Percentiles rank a stretch among this genome's conserved stretches.
phyloP scores from a whole-genome alignment of 2,113 vertebrate species.

The Lonchura striata region DNA sequence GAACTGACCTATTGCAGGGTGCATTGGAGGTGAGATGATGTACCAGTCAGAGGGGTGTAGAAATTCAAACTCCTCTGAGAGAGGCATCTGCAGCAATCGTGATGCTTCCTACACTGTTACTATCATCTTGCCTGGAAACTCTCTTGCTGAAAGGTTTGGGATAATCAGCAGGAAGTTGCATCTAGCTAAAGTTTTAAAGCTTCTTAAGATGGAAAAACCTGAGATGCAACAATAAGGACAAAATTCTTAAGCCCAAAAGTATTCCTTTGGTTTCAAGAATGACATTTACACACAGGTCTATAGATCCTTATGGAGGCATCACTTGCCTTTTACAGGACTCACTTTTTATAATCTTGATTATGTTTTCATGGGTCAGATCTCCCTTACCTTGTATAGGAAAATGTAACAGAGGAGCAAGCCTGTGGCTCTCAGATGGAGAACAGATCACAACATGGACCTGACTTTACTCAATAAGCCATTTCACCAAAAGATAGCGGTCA shows the following conservation, averaged over 20 bases:
- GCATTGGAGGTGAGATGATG: rapidly evolving
- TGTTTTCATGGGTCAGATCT: background rate
- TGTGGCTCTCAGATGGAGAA: background rate
- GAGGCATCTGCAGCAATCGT: background rate
- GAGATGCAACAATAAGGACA: background rate
- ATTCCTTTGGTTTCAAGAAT: background rate
- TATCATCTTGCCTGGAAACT: background rate
- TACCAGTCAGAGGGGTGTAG: background rate
- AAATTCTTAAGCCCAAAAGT: background rate
- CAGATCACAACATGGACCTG: background rate
- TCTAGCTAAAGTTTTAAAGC: background rate
- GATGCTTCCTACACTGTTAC: background rate
- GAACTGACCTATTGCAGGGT: rapidly evolving
- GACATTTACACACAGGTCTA: background rate
- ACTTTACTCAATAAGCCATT: background rate
- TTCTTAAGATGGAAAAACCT: background rate
- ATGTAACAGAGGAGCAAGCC: background rate
- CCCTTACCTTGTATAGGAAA: background rate
- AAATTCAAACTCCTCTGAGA: background rate
- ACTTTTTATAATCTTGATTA: background rate
- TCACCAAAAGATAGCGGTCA: background rate
- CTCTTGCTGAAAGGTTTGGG: background rate
- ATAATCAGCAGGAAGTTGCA: background rate
- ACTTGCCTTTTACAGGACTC: background rate
- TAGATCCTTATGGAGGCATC: background rate